A percentile compares a stretch with the other conserved stretches of the same genome.
Conservation (phyloP, 2,113 vertebrate species). For the Daphoenositta chrysoptera region DNA sequence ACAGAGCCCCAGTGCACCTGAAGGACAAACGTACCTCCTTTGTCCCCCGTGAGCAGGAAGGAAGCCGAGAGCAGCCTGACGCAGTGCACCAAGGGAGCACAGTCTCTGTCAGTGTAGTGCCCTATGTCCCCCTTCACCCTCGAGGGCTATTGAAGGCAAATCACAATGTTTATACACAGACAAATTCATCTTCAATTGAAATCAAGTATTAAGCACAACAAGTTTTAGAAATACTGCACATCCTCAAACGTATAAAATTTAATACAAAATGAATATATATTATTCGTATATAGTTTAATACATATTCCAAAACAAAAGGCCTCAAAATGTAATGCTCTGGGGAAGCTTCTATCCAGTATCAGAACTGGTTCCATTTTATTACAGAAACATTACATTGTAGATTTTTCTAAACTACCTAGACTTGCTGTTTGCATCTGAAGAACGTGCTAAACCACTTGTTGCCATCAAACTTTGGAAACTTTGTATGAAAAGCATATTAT, state of each 20-base stretch:
- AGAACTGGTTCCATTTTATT: not conserved
- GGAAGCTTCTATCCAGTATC: not conserved
- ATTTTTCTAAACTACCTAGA: not conserved
- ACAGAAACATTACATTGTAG: not conserved
- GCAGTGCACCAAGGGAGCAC: conserved; percentile 89
- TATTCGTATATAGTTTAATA: not conserved
- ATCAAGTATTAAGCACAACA: not conserved
- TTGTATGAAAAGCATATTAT: not conserved
- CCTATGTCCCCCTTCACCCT: conserved; percentile 92
- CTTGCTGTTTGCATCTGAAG: not conserved
- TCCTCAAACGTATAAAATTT: not conserved
- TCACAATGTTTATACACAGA: not conserved
- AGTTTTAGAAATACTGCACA: not conserved
- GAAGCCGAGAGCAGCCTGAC: conserved; percentile 90
- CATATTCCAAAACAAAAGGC: not conserved
- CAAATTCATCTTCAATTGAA: not conserved
- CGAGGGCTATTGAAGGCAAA: conserved; percentile 76
- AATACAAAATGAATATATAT: not conserved
- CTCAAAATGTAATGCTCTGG: not conserved
- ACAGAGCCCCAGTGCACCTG: not conserved
- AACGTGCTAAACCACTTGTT: not conserved
- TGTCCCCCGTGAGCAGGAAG: conserved; percentile 89
- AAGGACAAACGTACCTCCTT: conserved; percentile 76
- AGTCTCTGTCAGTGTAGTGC: conserved; percentile 80
- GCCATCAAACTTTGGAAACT: not conserved